These are phyloP conservation scores for Hylia prasina DNA, from an alignment of 2,113 vertebrate species.

Conservation along the genomic window DNA sequence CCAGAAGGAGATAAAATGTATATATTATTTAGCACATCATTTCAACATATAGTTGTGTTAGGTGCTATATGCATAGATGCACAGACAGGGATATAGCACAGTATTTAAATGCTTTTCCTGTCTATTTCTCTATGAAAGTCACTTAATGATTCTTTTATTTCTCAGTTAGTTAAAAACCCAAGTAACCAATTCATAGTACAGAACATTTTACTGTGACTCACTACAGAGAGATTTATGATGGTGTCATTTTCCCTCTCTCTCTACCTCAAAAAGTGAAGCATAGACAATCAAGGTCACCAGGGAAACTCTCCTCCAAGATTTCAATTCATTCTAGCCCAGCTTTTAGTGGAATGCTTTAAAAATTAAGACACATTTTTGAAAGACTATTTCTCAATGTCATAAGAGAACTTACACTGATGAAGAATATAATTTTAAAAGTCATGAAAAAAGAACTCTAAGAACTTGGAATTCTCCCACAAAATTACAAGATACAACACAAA, in stretches of 20 bases:
- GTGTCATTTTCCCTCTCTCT: not conserved
- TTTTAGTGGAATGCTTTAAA: not conserved
- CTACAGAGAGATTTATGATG: not conserved
- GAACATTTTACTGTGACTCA: not conserved
- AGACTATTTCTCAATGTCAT: not conserved
- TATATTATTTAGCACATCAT: not conserved
- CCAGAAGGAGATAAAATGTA: not conserved
- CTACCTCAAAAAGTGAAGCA: not conserved
- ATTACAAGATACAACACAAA: not conserved
- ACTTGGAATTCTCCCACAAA: not conserved
- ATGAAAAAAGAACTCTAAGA: not conserved
- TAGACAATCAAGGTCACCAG: not conserved
- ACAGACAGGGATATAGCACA: not conserved
- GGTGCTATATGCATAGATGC: not conserved
- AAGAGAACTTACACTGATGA: not conserved
- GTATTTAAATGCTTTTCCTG: not conserved
- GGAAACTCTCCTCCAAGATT: not conserved
- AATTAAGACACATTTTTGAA: not conserved
- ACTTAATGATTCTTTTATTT: not conserved
- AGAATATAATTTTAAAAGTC: not conserved
- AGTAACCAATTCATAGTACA: not conserved
- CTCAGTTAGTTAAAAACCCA: not conserved
- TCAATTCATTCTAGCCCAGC: not conserved
- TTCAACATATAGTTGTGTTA: not conserved
- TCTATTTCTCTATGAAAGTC: not conserved